phyloP scores from a whole-genome alignment of 2,888 invertebrate species.

The Cryptocephalus moraei region DNA sequence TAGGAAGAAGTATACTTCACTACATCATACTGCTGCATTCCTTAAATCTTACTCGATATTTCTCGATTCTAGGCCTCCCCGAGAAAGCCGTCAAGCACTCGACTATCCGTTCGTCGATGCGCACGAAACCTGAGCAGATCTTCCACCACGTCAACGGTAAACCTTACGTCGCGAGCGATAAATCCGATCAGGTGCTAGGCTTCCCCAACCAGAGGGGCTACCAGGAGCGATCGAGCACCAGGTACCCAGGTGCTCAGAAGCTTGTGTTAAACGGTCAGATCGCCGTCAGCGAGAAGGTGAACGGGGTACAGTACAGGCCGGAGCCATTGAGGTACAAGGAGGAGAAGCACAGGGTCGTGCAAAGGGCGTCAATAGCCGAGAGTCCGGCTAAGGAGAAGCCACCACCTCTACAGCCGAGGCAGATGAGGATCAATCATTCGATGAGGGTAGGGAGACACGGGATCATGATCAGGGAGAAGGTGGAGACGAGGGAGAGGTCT shows the following conservation, averaged over 20 bases:
- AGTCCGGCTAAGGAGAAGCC: slow-evolving; percentile 23
- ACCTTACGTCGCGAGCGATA: slow-evolving; percentile 20
- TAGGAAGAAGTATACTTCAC: no score
- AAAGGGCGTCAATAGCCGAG: slow-evolving; percentile 33
- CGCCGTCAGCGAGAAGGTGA: slow-evolving; percentile 36
- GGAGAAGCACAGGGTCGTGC: slow-evolving; percentile 11
- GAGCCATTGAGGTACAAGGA: slow-evolving; percentile 27
- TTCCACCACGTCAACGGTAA: slow-evolving; percentile 28
- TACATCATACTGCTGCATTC: not conserved
- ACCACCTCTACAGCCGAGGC: slow-evolving; percentile 36
- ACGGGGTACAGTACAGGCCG: slow-evolving; percentile 29
- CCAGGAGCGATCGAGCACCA: slow-evolving; percentile 39
- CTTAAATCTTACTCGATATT: not conserved
- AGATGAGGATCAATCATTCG: slow-evolving; percentile 33
- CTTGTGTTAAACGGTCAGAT: slow-evolving; percentile 39
- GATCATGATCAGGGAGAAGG: slow-evolving; percentile 20
- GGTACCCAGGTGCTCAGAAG: slow-evolving; percentile 38
- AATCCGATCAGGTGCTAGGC: slow-evolving; percentile 18
- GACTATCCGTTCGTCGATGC: slow-evolving; percentile 23
- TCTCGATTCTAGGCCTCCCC: slow-evolving; percentile 14
- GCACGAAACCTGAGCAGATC: slow-evolving; percentile 25
- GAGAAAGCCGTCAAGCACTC: slow-evolving; percentile 16
- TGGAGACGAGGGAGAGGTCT: slow-evolving; percentile 23
- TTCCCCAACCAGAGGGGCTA: slow-evolving; percentile 30
- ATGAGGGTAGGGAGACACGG: slow-evolving; percentile 30